These are phyloP conservation scores for Berghia stephanieae DNA, from an alignment of 1,140 invertebrate genomes.

Conservation along the genomic window DNA sequence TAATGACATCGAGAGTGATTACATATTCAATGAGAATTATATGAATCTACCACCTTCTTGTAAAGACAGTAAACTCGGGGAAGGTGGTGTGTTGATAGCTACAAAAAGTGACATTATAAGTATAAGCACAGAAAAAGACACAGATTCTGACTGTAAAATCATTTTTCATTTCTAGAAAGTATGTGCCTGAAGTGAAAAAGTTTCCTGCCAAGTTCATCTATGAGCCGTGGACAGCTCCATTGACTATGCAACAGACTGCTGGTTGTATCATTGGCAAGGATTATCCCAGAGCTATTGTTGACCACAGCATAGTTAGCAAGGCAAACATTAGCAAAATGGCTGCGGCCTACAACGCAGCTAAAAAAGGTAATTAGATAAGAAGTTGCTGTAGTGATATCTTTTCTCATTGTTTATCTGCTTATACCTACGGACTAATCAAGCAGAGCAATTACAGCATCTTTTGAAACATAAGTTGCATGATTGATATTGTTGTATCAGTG, in stretches of 20 bases:
- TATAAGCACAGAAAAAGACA: neutral
- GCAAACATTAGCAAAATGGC: constrained; percentile 56
- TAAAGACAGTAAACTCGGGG: no score
- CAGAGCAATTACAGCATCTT: no score
- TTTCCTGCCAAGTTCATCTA: constrained; percentile 87
- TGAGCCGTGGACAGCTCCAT: constrained; percentile 87
- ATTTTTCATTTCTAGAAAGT: constrained; percentile 72
- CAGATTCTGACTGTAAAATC: neutral
- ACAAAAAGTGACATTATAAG: neutral
- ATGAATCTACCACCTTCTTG: no score
- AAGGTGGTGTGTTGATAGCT: no score
- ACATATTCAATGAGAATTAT: no score
- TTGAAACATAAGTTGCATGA: no score
- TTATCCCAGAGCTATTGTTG: constrained; percentile 84
- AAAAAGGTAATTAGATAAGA: constrained; percentile 11
- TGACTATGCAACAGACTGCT: constrained; percentile 77
- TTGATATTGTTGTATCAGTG: no score
- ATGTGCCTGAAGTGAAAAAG: constrained; percentile 82
- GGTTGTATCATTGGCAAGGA: constrained; percentile 86
- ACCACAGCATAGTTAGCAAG: constrained; percentile 71
- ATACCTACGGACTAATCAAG: no score
- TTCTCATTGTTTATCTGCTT: no score
- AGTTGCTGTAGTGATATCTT: no score
- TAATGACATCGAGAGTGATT: no score
- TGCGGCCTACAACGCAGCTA: constrained; percentile 45